Percentiles rank a stretch among this genome's conserved stretches.
These are phyloP conservation scores for Blennius ocellaris DNA, from an alignment of 2,113 vertebrate genomes.

Conservation along the genomic window DNA sequence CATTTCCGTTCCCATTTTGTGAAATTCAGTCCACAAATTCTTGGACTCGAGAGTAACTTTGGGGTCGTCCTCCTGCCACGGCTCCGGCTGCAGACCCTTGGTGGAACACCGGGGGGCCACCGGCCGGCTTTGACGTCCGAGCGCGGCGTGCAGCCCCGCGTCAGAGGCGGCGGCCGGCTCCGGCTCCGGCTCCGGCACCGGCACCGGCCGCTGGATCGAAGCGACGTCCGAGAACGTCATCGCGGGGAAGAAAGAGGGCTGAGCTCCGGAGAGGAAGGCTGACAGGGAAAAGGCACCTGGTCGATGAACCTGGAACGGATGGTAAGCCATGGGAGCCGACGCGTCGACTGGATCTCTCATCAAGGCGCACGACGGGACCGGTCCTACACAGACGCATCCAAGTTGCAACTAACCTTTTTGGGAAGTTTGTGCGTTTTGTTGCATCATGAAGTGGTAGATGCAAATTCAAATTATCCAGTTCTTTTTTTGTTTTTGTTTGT, in stretches of 20 bases:
- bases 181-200: constrained; percentile 80
- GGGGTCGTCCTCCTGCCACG: constrained; percentile 91
- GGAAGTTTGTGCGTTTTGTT: constrained; percentile 5
- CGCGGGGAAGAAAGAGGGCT: constrained; percentile 89
- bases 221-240: constrained; percentile 85
- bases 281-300: constrained; percentile 90
- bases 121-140: constrained; percentile 86
- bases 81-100: constrained; percentile 88
- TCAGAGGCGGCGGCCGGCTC: constrained; percentile 78
- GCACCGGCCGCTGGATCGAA: constrained; percentile 84
- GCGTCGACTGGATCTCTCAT: constrained; percentile 93
- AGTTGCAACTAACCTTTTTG: not conserved
- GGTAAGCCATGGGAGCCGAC: constrained; percentile 93
- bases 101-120: constrained; percentile 80
- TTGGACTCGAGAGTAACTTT: constrained; percentile 96
- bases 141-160: constrained; percentile 86
- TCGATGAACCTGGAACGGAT: constrained; percentile 90
- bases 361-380: constrained; percentile 83
- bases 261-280: constrained; percentile 88
- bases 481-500: not conserved
- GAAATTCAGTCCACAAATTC: constrained; percentile 95
- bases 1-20: constrained; percentile 98
- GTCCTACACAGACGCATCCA: constrained; percentile 10
- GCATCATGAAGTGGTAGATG: not conserved
- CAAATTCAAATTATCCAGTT: not conserved